phyloP scores from a whole-genome alignment of 2,888 invertebrate genomes.

The Amitus sp. region DNA sequence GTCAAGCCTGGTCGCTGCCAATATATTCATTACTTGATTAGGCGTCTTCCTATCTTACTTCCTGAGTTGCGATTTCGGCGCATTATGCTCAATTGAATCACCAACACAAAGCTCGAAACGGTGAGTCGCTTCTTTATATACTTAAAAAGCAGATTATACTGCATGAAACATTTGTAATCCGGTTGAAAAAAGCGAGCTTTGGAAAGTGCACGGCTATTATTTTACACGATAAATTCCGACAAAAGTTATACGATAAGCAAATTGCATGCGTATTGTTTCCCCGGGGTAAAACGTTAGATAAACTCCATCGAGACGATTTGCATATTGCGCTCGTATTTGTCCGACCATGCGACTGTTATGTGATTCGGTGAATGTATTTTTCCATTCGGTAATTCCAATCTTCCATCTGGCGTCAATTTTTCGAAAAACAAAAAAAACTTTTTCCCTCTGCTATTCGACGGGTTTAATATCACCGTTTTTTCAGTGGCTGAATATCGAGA shows the following conservation, averaged over 20 bases:
- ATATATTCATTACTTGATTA: slow-evolving; percentile 61
- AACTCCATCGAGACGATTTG: slow-evolving; percentile 12
- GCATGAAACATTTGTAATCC: no score
- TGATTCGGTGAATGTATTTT: slow-evolving; percentile 2
- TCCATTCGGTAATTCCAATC: not conserved
- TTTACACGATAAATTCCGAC: no score
- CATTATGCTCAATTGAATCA: slow-evolving; percentile 24
- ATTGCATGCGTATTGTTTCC: slow-evolving; percentile 5
- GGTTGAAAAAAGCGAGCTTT: no score
- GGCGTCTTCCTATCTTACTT: slow-evolving; percentile 35
- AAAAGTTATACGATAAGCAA: no score
- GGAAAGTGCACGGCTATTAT: no score
- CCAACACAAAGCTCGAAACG: not conserved
- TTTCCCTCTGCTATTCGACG: no score
- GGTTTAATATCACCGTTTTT: not conserved
- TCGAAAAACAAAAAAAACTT: no score
- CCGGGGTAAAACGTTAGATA: slow-evolving; percentile 19
- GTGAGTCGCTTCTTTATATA: not conserved
- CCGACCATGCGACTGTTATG: not conserved
- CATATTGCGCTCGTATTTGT: slow-evolving; percentile 8
- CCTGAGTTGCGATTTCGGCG: slow-evolving; percentile 7
- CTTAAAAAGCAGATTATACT: not conserved
- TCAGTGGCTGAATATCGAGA: not conserved
- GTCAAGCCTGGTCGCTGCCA: slow-evolving; percentile 50
- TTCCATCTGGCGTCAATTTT: not conserved